Conservation (phyloP, 2,888 invertebrate species). For the Pollenia griseotomentosa region DNA sequence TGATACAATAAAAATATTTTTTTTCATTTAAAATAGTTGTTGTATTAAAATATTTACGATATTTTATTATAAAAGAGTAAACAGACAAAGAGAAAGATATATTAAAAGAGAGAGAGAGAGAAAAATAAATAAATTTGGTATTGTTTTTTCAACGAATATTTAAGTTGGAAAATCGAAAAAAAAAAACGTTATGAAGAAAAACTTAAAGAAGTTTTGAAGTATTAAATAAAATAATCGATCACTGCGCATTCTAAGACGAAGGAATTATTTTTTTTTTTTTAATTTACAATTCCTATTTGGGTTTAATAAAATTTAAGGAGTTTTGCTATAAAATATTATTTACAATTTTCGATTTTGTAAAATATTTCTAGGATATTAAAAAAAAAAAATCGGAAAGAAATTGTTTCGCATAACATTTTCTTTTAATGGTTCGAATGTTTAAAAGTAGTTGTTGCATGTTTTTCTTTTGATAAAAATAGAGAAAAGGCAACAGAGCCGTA, state of each 20-base stretch:
- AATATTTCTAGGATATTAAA: not conserved
- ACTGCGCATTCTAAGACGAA: slow-evolving; percentile 64
- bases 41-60: slow-evolving; percentile 48
- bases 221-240: slow-evolving; percentile 52
- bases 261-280: not conserved
- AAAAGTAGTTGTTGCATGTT: slow-evolving; percentile 23
- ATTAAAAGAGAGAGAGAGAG: slow-evolving; percentile 39
- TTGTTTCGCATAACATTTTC: slow-evolving; percentile 8
- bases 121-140: slow-evolving; percentile 63
- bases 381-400: not conserved
- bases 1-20: slow-evolving; percentile 27
- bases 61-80: slow-evolving; percentile 59
- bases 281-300: slow-evolving; percentile 40
- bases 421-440: slow-evolving; percentile 1
- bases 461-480: not conserved
- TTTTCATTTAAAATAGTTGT: slow-evolving; percentile 33
- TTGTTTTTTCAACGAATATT: slow-evolving; percentile 38
- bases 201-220: slow-evolving; percentile 40
- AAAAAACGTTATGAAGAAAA: not conserved
- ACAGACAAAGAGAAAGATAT: slow-evolving; percentile 46
- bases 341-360: slow-evolving; percentile 51
- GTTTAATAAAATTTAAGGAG: slow-evolving; percentile 37
- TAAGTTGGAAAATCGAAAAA: slow-evolving; percentile 30
- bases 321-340: slow-evolving; percentile 56
- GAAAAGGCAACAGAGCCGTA: not conserved